Conservation (phyloP, 2,113 vertebrate species). For the Cephalopholis sonnerati region DNA sequence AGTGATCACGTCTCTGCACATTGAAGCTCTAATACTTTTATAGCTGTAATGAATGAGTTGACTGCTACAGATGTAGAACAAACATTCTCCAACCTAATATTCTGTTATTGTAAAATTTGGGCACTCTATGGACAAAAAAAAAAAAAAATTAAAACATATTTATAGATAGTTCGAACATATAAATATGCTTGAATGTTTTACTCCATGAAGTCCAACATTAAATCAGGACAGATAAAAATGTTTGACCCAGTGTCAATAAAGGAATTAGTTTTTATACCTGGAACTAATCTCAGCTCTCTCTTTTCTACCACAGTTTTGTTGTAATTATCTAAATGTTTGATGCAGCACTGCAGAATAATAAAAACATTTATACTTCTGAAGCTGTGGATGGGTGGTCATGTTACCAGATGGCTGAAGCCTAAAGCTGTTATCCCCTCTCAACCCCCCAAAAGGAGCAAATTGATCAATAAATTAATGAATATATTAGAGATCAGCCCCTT, state of each 20-base stretch:
- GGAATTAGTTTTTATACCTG: background rate
- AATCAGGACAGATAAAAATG: background rate
- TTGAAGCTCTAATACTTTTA: too few relatives aligned
- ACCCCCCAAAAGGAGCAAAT: constrained; percentile 35
- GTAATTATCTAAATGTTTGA: background rate
- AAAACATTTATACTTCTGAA: background rate
- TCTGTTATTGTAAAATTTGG: too few relatives aligned
- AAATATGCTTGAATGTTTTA: background rate
- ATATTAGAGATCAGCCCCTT: constrained; percentile 69
- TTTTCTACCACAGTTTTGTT: background rate
- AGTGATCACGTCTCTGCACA: background rate
- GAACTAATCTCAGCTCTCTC: background rate
- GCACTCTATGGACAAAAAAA: too few relatives aligned
- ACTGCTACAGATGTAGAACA: too few relatives aligned
- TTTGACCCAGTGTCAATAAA: background rate
- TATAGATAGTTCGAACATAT: too few relatives aligned
- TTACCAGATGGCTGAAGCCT: constrained; percentile 12
- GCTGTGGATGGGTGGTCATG: background rate
- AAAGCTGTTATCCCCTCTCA: constrained; percentile 50
- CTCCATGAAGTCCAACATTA: background rate
- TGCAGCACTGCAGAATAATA: background rate
- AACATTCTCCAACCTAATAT: too few relatives aligned
- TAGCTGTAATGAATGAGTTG: too few relatives aligned
- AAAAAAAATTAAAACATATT: too few relatives aligned
- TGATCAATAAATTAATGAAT: constrained; percentile 84